phyloP scores from a whole-genome alignment of 2,797 vertebrate species.

The Sebastes taczanowskii region DNA sequence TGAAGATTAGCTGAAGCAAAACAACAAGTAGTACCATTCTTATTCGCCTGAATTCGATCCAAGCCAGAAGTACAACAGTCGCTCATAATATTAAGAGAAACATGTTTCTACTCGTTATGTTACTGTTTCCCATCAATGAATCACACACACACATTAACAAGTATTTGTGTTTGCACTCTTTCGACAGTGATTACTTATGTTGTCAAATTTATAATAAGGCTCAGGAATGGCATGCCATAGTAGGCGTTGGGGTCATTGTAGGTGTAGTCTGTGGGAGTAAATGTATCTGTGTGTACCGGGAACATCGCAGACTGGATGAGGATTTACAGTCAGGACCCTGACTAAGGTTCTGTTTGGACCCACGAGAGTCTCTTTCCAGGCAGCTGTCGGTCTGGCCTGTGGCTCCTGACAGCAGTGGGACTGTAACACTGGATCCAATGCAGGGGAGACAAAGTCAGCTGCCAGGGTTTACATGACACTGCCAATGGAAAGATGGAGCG shows the following conservation, averaged over 20 bases:
- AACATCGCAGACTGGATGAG: conserved; percentile 33
- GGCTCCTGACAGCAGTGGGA: conserved; percentile 64
- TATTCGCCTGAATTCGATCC: conserved; percentile 31
- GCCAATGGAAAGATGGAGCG: conserved; percentile 69
- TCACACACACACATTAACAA: conserved; percentile 55
- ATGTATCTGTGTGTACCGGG: conserved; percentile 9
- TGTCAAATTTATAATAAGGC: conserved; percentile 64
- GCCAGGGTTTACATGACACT: conserved; percentile 67
- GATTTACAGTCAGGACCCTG: conserved; percentile 43
- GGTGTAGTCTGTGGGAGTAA: conserved; percentile 28
- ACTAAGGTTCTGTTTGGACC: conserved; percentile 51
- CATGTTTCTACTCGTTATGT: conserved; percentile 57
- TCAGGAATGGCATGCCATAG: conserved; percentile 47
- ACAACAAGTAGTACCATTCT: conserved; percentile 27
- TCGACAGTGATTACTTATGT: conserved; percentile 63
- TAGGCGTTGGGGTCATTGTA: conserved; percentile 30
- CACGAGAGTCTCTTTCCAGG: conserved; percentile 59
- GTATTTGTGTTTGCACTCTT: conserved; percentile 66
- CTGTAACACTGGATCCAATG: conserved; percentile 58
- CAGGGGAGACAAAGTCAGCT: conserved; percentile 67
- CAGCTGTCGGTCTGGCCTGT: conserved; percentile 67
- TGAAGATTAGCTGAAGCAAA: conserved; percentile 23
- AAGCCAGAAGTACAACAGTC: conserved; percentile 51
- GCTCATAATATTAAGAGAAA: conserved; percentile 71
- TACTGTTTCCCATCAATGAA: conserved; percentile 72